Conservation (phyloP, 2,888 invertebrate species). For the Drosophila peninsularis region DNA sequence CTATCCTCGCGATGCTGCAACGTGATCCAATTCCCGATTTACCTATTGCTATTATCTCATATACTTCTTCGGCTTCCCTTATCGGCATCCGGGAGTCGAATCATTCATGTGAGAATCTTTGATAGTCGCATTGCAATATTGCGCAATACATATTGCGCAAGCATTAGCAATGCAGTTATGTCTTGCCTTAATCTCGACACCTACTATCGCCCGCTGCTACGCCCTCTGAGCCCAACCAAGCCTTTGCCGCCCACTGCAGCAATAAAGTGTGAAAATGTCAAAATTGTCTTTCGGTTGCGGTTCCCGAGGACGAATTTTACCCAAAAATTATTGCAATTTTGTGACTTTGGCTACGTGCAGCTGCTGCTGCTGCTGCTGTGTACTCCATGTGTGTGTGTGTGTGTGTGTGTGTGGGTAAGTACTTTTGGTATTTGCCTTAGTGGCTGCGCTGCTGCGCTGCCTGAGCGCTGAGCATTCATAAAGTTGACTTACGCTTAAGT, state of each 20-base stretch:
- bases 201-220: not conserved
- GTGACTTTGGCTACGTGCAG: constrained; percentile 68
- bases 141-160: constrained; percentile 51
- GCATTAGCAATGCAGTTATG: constrained; percentile 26
- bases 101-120: constrained; percentile 47
- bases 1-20: not conserved
- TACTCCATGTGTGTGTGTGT: constrained; percentile 7
- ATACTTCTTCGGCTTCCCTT: not conserved
- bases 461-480: constrained; percentile 58
- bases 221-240: not conserved
- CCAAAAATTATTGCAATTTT: constrained; percentile 76
- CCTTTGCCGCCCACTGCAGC: constrained; percentile 16
- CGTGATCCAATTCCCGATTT: not conserved
- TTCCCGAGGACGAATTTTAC: constrained; percentile 58
- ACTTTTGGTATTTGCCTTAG: constrained; percentile 58
- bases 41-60: not conserved
- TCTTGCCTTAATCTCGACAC: constrained; percentile 21
- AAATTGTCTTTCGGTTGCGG: constrained; percentile 73
- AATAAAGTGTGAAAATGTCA: constrained; percentile 74
- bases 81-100: constrained; percentile 13
- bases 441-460: constrained; percentile 42
- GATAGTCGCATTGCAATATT: constrained; percentile 48
- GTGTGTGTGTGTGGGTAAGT: constrained; percentile 29
- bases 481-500: constrained; percentile 75
- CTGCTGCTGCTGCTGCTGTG: not conserved